Conservation (phyloP, 2,797 vertebrate genomes). For the Xyrichtys novacula region DNA sequence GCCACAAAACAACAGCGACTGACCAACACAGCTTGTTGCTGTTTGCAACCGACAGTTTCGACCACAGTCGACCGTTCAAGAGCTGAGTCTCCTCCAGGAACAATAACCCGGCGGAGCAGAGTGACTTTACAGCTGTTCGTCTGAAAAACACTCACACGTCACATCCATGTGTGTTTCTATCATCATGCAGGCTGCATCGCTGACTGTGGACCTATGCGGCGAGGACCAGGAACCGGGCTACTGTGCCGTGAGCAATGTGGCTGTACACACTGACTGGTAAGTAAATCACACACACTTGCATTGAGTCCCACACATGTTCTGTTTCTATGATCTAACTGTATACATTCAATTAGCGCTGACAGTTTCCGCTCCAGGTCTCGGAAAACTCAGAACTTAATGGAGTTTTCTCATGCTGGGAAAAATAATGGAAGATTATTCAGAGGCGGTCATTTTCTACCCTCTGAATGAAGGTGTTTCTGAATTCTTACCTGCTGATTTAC, state of each 20-base stretch:
- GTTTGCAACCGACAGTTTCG: constrained; percentile 17
- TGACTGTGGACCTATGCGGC: constrained; percentile 95
- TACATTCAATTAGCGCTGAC: constrained; percentile 26
- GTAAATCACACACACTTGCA: constrained; percentile 29
- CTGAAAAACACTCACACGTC: constrained; percentile 21
- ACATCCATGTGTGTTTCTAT: constrained; percentile 31
- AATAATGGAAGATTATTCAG: constrained; percentile 43
- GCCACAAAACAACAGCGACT: constrained; percentile 15
- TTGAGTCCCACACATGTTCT: constrained; percentile 6
- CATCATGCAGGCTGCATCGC: constrained; percentile 89
- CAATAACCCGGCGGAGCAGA: constrained; percentile 9
- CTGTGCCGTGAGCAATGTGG: constrained; percentile 95
- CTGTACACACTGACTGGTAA: constrained; percentile 95
- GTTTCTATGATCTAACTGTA: constrained; percentile 14
- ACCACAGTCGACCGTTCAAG: constrained; percentile 36
- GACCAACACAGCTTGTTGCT: constrained; percentile 24
- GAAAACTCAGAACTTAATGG: constrained; percentile 34
- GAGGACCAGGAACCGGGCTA: constrained; percentile 95
- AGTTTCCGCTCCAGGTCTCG: constrained; percentile 35
- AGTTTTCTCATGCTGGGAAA: constrained; percentile 32
- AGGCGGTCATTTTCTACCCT: constrained; percentile 14
- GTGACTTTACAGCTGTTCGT: constrained; percentile 15
- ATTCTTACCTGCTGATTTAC: constrained; percentile 19
- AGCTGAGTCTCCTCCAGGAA: constrained; percentile 18
- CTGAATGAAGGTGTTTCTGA: constrained; percentile 19